These are phyloP conservation scores for Acrossocheilus wenchowensis DNA, from an alignment of 2,797 vertebrate genomes.

Conservation along the genomic window DNA sequence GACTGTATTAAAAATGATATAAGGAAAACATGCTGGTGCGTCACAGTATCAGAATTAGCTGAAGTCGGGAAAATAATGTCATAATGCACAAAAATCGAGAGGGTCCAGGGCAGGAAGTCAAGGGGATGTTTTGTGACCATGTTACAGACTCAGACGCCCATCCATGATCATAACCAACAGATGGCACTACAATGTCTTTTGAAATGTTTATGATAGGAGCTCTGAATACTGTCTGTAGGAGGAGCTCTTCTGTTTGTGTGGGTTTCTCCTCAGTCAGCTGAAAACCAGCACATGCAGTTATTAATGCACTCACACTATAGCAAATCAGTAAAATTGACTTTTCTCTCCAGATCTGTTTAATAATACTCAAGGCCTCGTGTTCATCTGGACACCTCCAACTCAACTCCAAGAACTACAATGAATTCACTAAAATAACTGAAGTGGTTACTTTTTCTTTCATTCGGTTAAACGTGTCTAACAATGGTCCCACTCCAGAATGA, in stretches of 20 bases:
- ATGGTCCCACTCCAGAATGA: neutral
- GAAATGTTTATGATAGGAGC: conserved; percentile 13
- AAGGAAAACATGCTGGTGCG: neutral
- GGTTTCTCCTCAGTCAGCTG: neutral
- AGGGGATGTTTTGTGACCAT: neutral
- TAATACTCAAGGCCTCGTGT: neutral
- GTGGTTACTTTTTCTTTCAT: neutral
- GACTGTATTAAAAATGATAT: neutral
- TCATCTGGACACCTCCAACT: neutral
- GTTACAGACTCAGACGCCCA: neutral
- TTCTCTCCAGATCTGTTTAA: neutral
- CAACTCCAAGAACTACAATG: neutral
- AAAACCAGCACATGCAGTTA: neutral
- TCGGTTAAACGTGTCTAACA: neutral
- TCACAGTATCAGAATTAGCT: neutral
- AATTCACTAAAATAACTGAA: neutral
- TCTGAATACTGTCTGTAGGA: neutral
- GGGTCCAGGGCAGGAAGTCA: neutral
- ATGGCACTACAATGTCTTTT: conserved; percentile 38
- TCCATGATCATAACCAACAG: conserved; percentile 25
- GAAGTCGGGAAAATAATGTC: neutral
- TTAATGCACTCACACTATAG: neutral
- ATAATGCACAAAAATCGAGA: neutral
- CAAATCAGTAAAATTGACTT: neutral
- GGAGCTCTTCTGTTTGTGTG: neutral